Evolutionary conservation across 2,888 invertebrate genomes (phyloP).

Genomic region (Drosophila mettleri): DNA sequence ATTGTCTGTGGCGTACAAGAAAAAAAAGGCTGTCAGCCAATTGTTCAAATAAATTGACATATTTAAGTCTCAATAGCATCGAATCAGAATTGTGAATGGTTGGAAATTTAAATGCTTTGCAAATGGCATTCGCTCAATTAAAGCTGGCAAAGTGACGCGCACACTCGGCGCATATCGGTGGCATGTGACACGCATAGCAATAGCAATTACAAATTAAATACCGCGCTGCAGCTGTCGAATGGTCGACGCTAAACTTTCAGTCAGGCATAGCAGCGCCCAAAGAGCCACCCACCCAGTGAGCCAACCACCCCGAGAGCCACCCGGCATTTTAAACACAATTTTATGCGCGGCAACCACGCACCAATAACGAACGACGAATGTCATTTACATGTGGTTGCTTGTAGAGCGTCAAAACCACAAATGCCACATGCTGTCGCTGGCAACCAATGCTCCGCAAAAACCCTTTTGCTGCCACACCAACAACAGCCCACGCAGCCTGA

Average conservation of each 20-base stretch:
- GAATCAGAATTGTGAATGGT: neutral
- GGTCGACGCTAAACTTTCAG: slow-evolving; percentile 27
- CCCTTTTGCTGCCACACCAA: neutral
- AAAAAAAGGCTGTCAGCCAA: neutral
- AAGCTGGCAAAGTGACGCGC: slow-evolving; percentile 18
- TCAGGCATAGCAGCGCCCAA: neutral
- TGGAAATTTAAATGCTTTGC: slow-evolving; percentile 5
- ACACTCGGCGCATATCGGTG: slow-evolving; percentile 15
- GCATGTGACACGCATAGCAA: slow-evolving; percentile 66
- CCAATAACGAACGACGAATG: slow-evolving; percentile 81
- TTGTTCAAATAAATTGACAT: neutral
- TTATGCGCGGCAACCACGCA: slow-evolving; percentile 73
- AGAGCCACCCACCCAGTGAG: neutral
- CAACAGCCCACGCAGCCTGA: slow-evolving; percentile 8
- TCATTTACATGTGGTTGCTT: slow-evolving; percentile 80
- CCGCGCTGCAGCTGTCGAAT: slow-evolving; percentile 63
- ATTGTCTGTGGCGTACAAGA: neutral
- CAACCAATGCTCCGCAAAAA: slow-evolving; percentile 12
- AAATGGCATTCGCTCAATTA: slow-evolving; percentile 56
- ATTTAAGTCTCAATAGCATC: slow-evolving; percentile 1
- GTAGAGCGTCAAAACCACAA: slow-evolving; percentile 79
- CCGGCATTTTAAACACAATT: slow-evolving; percentile 62
- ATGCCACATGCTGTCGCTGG: slow-evolving; percentile 76
- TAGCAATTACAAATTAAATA: slow-evolving; percentile 75
- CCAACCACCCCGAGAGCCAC: neutral